Conservation (phyloP, 1,140 invertebrate genomes). For the Oedothorax gibbosus region DNA sequence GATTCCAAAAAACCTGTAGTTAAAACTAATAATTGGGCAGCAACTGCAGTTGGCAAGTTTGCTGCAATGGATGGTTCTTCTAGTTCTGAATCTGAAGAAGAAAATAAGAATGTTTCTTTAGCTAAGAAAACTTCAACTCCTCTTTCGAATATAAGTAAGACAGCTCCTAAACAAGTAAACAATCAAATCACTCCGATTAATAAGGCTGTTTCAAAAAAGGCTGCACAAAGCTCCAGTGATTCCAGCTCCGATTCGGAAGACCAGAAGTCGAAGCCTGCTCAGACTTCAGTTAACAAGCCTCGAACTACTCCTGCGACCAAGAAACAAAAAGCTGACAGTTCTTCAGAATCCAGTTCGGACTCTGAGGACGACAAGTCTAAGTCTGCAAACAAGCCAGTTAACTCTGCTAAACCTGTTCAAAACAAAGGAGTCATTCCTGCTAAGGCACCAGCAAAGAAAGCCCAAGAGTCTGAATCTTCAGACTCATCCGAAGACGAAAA, state of each 20-base stretch:
- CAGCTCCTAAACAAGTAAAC: neutral
- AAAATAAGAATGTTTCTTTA: conserved; percentile 18
- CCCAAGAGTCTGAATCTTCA: neutral
- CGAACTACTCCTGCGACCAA: neutral
- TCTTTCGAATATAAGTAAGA: neutral
- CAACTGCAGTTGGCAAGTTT: conserved; percentile 6
- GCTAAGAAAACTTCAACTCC: conserved; percentile 30
- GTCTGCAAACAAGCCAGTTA: neutral
- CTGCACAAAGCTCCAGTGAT: conserved; percentile 25
- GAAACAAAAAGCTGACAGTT: neutral
- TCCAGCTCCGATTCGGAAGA: neutral
- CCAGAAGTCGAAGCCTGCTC: neutral
- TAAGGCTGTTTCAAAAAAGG: conserved; percentile 8
- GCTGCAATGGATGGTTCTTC: conserved; percentile 9
- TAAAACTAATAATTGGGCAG: neutral
- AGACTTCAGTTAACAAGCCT: neutral
- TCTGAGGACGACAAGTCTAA: conserved; percentile 16
- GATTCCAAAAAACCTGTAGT: neutral
- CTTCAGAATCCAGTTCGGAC: neutral
- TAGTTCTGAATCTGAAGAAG: conserved; percentile 31
- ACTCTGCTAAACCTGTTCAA: neutral
- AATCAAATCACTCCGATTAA: neutral
- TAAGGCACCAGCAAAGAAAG: too few relatives aligned
- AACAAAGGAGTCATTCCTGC: neutral
- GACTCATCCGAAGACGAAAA: neutral